Evolutionary conservation across 2,113 vertebrate species (phyloP).

Genomic region (Podarcis muralis): DNA sequence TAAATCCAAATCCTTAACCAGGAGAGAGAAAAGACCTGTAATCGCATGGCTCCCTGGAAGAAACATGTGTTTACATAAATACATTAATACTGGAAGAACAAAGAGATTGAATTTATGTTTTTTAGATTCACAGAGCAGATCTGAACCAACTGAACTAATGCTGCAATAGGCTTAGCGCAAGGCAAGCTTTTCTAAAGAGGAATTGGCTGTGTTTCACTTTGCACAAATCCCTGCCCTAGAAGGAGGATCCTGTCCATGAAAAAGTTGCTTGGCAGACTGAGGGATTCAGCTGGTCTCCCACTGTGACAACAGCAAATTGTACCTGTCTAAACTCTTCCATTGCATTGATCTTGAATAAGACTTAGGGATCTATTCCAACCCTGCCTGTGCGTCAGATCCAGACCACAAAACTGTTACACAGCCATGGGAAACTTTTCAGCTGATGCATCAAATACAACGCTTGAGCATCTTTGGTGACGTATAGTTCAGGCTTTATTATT

Average conservation of each 20-base stretch:
- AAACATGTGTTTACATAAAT: not conserved
- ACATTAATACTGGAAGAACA: not conserved
- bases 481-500: not conserved
- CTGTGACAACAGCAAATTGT: not conserved
- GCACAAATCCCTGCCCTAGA: not conserved
- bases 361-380: no score
- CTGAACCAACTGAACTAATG: not conserved
- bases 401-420: not conserved
- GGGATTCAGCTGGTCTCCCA: not conserved
- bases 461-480: not conserved
- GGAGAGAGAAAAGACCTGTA: not conserved
- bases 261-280: not conserved
- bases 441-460: not conserved
- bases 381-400: not conserved
- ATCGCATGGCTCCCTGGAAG: constrained; percentile 14
- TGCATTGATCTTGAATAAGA: not conserved
- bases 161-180: not conserved
- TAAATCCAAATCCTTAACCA: constrained; percentile 14
- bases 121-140: constrained; percentile 2
- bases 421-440: not conserved
- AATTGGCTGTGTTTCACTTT: rapidly evolving
- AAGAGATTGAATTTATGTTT: not conserved
- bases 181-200: not conserved
- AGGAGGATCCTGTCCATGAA: not conserved
- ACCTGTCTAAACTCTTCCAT: not conserved